Evolutionary conservation across 2,113 vertebrate genomes (phyloP).

Genomic region (Poeciliopsis prolifica): DNA sequence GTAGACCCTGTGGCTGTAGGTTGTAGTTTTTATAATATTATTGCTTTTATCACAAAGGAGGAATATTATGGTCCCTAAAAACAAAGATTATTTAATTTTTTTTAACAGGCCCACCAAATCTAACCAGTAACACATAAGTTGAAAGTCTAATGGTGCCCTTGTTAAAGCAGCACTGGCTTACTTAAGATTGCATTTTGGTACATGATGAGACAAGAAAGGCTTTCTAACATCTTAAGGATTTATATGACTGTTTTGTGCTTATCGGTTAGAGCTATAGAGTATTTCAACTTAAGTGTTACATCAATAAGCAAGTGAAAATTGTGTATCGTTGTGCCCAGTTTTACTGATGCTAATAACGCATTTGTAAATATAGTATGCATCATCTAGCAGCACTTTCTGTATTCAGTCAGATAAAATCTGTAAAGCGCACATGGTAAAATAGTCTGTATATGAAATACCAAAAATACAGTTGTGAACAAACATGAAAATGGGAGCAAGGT

Average conservation of each 20-base stretch:
- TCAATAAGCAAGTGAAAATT: conserved; percentile 64
- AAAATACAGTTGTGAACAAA: conserved; percentile 77
- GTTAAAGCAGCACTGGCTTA: conserved; percentile 37
- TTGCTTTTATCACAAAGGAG: conserved; percentile 76
- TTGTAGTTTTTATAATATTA: conserved; percentile 74
- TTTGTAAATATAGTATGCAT: conserved; percentile 56
- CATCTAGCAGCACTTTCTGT: conserved; percentile 59
- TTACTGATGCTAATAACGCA: conserved; percentile 60
- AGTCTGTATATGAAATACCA: conserved; percentile 76
- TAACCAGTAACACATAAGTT: conserved; percentile 74
- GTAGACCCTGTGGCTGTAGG: conserved; percentile 71
- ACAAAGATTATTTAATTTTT: conserved; percentile 59
- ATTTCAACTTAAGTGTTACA: conserved; percentile 75
- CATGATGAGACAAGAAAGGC: conserved; percentile 52
- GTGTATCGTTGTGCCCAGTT: conserved; percentile 54
- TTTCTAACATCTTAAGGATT: conserved; percentile 43
- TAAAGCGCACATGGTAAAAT: conserved; percentile 75
- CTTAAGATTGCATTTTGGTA: conserved; percentile 36
- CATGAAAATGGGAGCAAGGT: conserved; percentile 84
- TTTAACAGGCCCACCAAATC: conserved; percentile 56
- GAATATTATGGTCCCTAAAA: conserved; percentile 63
- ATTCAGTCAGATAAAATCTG: conserved; percentile 70
- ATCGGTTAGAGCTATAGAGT: conserved; percentile 61
- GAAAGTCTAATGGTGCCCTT: conserved; percentile 57
- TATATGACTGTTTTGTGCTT: conserved; percentile 72